Evolutionary conservation across 2,113 vertebrate genomes (phyloP), one percentile per base, ranked within the genome.

Genomic region (Micronycteris hirsuta): DNA sequence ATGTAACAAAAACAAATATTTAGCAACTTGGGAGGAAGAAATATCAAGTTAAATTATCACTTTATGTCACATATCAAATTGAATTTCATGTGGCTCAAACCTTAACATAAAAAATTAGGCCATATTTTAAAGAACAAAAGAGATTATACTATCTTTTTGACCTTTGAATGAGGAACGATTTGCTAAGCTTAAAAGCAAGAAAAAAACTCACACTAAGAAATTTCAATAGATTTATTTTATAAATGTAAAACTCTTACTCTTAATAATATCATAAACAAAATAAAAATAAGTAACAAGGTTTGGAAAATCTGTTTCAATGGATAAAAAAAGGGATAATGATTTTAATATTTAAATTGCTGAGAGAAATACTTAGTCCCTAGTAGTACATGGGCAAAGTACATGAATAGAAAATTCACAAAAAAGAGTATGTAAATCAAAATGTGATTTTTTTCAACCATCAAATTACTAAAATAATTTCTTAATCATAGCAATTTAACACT

Each of bases 251-350:
- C 20, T 38, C 33, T 88, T 63, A 38, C 6, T 41, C 38, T 84
- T 90, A 70, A 76, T 63, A 73, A 89, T 10, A 58, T 78, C 43
- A 86, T n/a, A 91, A n/a, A n/a, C n/a, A n/a, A 91, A 49, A 77
- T 74, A 68, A 94, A 94, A 93, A 83, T 84, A 63, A 63, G 3
- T 82, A 70, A 45, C 45, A 77, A 49, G n/a, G 84, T 87, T 78
- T 71, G 22, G 43, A 87, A 87, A 49, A 70, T 52, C 8, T 85
- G 49, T 61, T 65, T 90, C 24, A 87, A n/a, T 89, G 63, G 17
- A 54, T 71, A 61, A 61, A 22, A 47, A 47, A 56, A 71, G 38
- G 41, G 14, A 70, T 38, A 63, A 91, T 43, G 15, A 45, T 52
- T 86, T 74, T 81, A 86, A 86, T n/a, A 81, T 24, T 74, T 74